Conservation (phyloP, 2,113 vertebrate genomes). For the Panthera uncia region DNA sequence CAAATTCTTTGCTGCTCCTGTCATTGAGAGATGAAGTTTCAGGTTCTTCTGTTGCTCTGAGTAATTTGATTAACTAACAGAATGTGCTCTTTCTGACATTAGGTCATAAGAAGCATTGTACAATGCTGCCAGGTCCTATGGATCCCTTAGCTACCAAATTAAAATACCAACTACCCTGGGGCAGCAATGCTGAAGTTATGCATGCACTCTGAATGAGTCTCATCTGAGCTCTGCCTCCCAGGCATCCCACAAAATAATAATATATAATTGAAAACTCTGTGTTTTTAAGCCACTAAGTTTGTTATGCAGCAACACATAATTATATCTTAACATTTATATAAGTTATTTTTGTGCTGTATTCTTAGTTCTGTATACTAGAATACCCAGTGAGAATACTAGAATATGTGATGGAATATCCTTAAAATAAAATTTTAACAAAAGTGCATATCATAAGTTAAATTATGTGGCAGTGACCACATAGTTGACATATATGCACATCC, state of each 20-base stretch:
- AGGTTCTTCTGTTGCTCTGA: not conserved
- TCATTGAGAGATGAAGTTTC: not conserved
- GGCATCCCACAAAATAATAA: not conserved
- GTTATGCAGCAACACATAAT: not conserved
- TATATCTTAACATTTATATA: not conserved
- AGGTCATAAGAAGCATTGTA: not conserved
- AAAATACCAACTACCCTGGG: not conserved
- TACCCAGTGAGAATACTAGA: not conserved
- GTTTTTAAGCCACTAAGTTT: not conserved
- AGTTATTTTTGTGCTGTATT: not conserved
- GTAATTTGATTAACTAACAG: not conserved
- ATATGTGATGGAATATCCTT: not conserved
- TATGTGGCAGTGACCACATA: not conserved
- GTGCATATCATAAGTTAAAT: not conserved
- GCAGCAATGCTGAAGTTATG: not conserved
- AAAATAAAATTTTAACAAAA: constrained; percentile 26
- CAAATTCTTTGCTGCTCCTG: not conserved
- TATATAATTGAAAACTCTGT: not conserved
- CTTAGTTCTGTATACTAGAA: not conserved
- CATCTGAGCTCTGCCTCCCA: not conserved
- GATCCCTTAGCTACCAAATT: not conserved
- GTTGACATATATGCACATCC: not conserved
- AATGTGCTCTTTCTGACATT: not conserved
- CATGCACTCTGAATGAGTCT: not conserved
- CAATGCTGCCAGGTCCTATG: not conserved